Evolutionary conservation across 2,113 vertebrate genomes (phyloP), one percentile per base, ranked within the genome.

Genomic region (Cochlearius cochlearius): DNA sequence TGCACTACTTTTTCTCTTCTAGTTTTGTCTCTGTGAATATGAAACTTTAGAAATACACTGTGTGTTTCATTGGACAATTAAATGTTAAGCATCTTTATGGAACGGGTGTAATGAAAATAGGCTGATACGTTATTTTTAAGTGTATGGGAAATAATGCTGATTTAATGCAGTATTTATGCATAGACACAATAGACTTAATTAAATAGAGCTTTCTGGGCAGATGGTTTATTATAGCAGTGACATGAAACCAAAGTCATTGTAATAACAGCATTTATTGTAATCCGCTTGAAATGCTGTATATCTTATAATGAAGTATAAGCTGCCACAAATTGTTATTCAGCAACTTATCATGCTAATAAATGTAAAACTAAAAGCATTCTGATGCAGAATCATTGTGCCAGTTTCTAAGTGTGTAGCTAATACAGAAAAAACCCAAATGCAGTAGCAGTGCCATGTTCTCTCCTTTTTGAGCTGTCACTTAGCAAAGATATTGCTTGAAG

Each of bases 141-240:
- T 45, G 11, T 79, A 69, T 66, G 58, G 49, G 80, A 91, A 86
- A 87, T 83, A 79, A 72, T 88, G 78, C 32, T 60, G 77, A 66
- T 84, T 90, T 93, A 88, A 71, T 86, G 39, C n/a, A 58, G 29
- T 72, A 39, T 94, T 91, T 95, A 43, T 92, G 67, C 75, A 60
- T 66, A 78, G 68, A n/a, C 43, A 80, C 64, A 88, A 78, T 59
- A 85, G n/a, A 69, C 52, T 80, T 94, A 91, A 97, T 94, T 90
- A 91, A 94, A 80, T 64, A 36, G 75, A 93, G 43, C 30, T 93
- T 94, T 90, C 75, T 94, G 85, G 64, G 34, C 91, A 86, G 73
- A 81, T 92, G 80, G 83, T 90, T 85, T 95, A 58, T 89, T 94
- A 64, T 59, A 84, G 5, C 56, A 60, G 56, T 55, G 79, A 78